These are phyloP conservation scores for Drosophila pandora DNA, from an alignment of 1,140 invertebrate genomes.

Conservation along the genomic window DNA sequence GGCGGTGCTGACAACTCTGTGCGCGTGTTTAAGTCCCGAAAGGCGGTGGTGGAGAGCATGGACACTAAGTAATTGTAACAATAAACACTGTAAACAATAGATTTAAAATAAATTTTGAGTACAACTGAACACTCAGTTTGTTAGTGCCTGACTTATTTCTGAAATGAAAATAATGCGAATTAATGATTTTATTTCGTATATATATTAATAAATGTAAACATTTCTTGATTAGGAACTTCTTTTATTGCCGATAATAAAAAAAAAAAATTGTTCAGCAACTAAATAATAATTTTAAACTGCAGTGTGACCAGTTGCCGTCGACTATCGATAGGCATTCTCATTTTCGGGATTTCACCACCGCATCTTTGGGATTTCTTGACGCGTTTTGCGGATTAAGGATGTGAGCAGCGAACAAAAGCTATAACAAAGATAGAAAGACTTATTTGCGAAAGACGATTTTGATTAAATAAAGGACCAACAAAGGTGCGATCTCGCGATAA, in stretches of 20 bases:
- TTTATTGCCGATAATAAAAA: no score
- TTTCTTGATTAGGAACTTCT: no score
- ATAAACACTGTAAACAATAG: conserved; percentile 20
- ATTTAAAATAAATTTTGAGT: conserved; percentile 27
- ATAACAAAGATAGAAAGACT: conserved; percentile 30
- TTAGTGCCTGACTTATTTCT: neutral
- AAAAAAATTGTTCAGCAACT: no score
- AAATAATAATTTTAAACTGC: no score
- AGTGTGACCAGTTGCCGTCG: neutral
- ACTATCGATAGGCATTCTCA: conserved; percentile 5
- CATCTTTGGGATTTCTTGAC: conserved; percentile 3
- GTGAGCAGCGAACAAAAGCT: conserved; percentile 6
- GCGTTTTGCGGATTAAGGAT: conserved; percentile 4
- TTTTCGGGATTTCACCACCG: neutral
- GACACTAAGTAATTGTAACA: conserved; percentile 50
- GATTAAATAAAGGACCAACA: conserved; percentile 7
- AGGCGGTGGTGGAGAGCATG: conserved; percentile 55
- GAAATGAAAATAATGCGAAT: no score
- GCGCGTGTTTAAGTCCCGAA: conserved; percentile 92
- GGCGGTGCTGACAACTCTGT: conserved; percentile 97
- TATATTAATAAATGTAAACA: no score
- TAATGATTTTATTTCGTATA: no score
- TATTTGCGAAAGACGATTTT: conserved; percentile 20
- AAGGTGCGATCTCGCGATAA: conserved; percentile 13
- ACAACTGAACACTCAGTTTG: neutral